Evolutionary conservation across 2,888 invertebrate species (phyloP), one percentile per base, ranked within the genome.

Genomic region (Mantis religiosa): DNA sequence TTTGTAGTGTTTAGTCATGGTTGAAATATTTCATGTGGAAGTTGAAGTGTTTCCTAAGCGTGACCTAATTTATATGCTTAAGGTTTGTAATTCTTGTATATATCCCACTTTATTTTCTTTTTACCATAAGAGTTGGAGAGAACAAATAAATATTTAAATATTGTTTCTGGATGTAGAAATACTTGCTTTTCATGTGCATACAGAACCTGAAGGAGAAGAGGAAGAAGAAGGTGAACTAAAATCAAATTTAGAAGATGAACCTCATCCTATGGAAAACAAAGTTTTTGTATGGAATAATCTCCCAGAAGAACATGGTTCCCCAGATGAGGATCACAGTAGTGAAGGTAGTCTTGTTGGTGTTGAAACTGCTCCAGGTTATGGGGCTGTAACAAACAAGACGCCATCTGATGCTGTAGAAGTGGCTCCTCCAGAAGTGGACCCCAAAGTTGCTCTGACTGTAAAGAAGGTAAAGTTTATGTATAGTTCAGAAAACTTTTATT

Each of bases 221-320:
- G 91, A 90, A 30, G 90, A 91, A 30, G 90, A 89, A 3, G 90
- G 90, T 87, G 92, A 92, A 4, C 90, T 90, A 34, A 87, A 90
- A 89, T 90, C 92, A 88, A 92, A 89, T 25, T 88, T 87, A 28
- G 89, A 85, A 1, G 89, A 90, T 3, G 89, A 87, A 84, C 90
- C 95, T 8, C 97, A 96, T 93, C 96, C 96, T 0, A 96, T 96
- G 96, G 97, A 97, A 92, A 97, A 97, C 92, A 95, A 96, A 85
- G 96, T 97, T 28, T 97, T 97, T 93, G 96, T 97, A 41, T 97
- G 97, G 97, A 97, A 97, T 92, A 96, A 96, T 92, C 95, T 96
- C 89, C 94, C 95, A 91, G 93, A 94, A 91, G 94, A 93, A 91
- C 93, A 94, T 84, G 93, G 92, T 89, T 93, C 94, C 41, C 92